Evolutionary conservation across 2,888 invertebrate genomes (phyloP).

Genomic region (Drosophila gaucha): DNA sequence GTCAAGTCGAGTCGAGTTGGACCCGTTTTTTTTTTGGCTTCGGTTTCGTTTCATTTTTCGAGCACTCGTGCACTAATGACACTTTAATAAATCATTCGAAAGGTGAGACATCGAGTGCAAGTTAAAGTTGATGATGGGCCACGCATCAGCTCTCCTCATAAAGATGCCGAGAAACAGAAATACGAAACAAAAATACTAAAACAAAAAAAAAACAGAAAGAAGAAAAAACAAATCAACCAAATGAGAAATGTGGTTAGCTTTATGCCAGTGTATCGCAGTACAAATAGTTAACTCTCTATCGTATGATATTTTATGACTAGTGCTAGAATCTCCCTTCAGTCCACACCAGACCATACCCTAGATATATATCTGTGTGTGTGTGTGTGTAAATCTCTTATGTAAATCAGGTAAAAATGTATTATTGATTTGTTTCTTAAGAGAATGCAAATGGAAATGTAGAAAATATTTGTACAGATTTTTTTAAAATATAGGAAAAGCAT

Average conservation of each 20-base stretch:
- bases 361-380: not conserved
- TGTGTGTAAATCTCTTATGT: slow-evolving; percentile 34
- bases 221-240: slow-evolving; percentile 39
- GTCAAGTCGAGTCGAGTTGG: slow-evolving; percentile 42
- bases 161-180: slow-evolving; percentile 34
- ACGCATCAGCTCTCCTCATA: slow-evolving; percentile 46
- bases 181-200: slow-evolving; percentile 22
- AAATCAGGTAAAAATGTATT: slow-evolving; percentile 33
- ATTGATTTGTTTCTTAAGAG: slow-evolving; percentile 18
- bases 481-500: not conserved
- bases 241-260: slow-evolving; percentile 71
- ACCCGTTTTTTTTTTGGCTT: slow-evolving; percentile 43
- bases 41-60: slow-evolving; percentile 78
- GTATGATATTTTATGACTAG: slow-evolving; percentile 39
- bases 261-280: slow-evolving; percentile 27
- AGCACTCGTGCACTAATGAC: slow-evolving; percentile 82
- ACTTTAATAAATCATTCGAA: slow-evolving; percentile 84
- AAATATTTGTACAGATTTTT: not conserved
- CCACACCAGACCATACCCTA: not conserved
- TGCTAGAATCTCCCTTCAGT: slow-evolving; percentile 22
- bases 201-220: slow-evolving; percentile 37
- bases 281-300: slow-evolving; percentile 40
- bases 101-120: slow-evolving; percentile 83
- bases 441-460: slow-evolving; percentile 12
- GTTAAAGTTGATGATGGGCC: slow-evolving; percentile 74